Conservation (phyloP, 2,888 invertebrate genomes). For the Oegoconia quadripuncta region DNA sequence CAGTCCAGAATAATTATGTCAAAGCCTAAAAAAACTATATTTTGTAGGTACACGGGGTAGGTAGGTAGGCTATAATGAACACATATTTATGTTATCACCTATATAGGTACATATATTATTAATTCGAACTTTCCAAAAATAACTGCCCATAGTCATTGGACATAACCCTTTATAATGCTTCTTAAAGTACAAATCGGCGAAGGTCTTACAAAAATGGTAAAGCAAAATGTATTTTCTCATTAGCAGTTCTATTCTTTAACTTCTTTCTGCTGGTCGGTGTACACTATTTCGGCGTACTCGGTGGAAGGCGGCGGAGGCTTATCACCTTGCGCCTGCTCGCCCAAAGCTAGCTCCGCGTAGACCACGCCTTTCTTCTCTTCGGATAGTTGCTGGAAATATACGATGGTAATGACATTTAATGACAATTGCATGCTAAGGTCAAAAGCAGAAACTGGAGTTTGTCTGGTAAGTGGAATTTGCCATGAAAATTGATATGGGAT, state of each 20-base stretch:
- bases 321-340: constrained; percentile 50
- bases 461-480: too few species aligned
- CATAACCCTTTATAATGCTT: background rate
- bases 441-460: too few species aligned
- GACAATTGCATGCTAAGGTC: background rate
- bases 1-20: too few species aligned
- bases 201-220: background rate
- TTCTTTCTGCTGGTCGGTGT: constrained; percentile 79
- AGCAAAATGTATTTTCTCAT: background rate
- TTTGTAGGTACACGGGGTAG: too few species aligned
- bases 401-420: background rate
- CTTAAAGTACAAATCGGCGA: background rate
- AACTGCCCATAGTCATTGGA: background rate
- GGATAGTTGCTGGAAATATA: constrained; percentile 43
- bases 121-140: background rate
- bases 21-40: too few species aligned
- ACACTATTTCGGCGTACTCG: constrained; percentile 90
- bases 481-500: too few species aligned
- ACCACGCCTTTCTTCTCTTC: constrained; percentile 83
- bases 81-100: too few species aligned
- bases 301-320: constrained; percentile 73
- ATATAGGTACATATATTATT: too few species aligned
- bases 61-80: too few species aligned
- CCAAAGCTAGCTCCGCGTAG: constrained; percentile 85
- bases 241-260: constrained; percentile 43